Percentiles rank a stretch among this genome's conserved stretches.
Conservation (phyloP, 1,140 invertebrate species). For the Elymnias hypermnestra region DNA sequence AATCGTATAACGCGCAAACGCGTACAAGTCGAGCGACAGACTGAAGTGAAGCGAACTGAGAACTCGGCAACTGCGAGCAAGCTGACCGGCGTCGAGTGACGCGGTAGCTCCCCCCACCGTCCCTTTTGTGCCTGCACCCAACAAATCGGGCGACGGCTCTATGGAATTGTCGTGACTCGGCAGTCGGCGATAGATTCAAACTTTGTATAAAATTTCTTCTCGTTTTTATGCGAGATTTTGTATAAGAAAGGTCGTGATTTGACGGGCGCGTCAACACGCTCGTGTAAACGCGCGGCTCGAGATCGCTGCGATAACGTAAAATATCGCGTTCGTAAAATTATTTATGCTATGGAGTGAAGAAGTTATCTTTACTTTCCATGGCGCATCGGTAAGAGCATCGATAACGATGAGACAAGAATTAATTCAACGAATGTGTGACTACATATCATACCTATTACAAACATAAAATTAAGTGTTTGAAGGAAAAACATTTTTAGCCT, state of each 20-base stretch:
- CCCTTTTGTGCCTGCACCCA: slow-evolving; percentile 38
- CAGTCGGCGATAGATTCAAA: slow-evolving; percentile 48
- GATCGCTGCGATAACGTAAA: slow-evolving; percentile 35
- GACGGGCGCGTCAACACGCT: slow-evolving; percentile 36
- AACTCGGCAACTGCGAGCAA: slow-evolving; percentile 24
- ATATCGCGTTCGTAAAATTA: slow-evolving; percentile 51
- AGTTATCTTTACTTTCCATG: slow-evolving; percentile 47
- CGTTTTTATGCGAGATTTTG: slow-evolving; percentile 45
- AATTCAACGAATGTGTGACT: no score
- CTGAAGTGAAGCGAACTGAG: no score
- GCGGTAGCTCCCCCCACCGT: slow-evolving; percentile 45
- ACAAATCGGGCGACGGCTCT: slow-evolving; percentile 50
- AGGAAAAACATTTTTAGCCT: no score
- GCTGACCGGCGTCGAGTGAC: slow-evolving; percentile 43
- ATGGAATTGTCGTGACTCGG: slow-evolving; percentile 46
- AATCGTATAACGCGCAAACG: slow-evolving; percentile 25
- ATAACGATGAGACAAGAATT: slow-evolving; percentile 18
- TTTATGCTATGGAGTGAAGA: slow-evolving; percentile 43
- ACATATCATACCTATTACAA: no score
- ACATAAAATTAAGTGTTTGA: no score
- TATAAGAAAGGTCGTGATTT: slow-evolving; percentile 48
- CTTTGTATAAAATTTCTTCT: slow-evolving; percentile 56
- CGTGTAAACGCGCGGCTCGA: slow-evolving; percentile 35
- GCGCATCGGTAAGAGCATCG: slow-evolving; percentile 31
- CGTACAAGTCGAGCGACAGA: slow-evolving; percentile 32